phyloP scores from a whole-genome alignment of 2,797 vertebrate species.

The Tympanoctomys barrerae region DNA sequence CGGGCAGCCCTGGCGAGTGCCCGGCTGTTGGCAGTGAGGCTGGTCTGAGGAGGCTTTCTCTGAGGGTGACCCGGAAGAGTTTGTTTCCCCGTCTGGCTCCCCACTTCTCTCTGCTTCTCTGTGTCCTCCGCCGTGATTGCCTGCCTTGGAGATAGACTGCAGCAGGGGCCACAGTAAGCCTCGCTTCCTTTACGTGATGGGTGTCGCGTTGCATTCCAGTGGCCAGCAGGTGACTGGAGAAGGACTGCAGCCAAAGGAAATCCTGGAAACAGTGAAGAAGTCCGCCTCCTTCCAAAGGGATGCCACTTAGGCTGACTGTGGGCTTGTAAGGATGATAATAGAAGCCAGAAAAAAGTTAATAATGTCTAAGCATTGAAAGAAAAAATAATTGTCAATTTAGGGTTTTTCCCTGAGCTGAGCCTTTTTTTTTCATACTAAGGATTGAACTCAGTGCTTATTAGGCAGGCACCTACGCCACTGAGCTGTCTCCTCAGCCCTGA shows the following conservation, averaged over 20 bases:
- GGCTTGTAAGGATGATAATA: background rate
- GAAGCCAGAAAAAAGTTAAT: background rate
- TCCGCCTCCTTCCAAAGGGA: background rate
- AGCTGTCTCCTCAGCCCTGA: background rate
- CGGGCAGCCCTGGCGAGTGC: background rate
- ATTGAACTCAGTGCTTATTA: too few species aligned
- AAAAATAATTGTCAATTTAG: background rate
- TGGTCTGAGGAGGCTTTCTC: background rate
- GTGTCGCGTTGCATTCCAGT: background rate
- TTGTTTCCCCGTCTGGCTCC: background rate
- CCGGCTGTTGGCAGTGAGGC: background rate
- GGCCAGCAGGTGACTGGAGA: background rate
- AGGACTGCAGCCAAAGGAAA: background rate
- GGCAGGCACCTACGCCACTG: too few species aligned
- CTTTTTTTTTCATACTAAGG: background rate
- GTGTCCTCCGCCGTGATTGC: background rate
- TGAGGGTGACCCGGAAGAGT: background rate
- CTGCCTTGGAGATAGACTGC: background rate
- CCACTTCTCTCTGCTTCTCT: background rate
- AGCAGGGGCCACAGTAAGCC: background rate
- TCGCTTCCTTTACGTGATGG: background rate
- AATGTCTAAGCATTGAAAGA: background rate
- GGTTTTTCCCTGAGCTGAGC: slow-evolving; percentile 24
- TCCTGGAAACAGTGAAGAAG: background rate
- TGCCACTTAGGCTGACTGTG: background rate